Conservation (phyloP, 2,797 vertebrate species). For the Gorsachius magnificus region DNA sequence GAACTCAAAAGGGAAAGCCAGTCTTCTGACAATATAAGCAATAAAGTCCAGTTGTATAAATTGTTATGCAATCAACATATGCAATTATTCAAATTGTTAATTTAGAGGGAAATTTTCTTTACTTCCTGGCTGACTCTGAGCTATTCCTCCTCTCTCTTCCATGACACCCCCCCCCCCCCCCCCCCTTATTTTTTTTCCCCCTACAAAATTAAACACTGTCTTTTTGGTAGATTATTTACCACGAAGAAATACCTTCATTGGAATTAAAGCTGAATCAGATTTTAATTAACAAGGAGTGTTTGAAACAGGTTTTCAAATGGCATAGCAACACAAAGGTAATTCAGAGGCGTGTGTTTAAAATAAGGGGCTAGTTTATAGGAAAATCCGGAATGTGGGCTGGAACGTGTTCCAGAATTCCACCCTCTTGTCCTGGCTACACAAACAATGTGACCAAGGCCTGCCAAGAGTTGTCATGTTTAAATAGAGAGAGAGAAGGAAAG, state of each 20-base stretch:
- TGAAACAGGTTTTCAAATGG: conserved; percentile 47
- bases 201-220: background rate
- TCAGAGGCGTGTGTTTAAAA: conserved; percentile 63
- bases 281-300: conserved; percentile 39
- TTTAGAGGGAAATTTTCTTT: background rate
- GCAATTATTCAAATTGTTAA: background rate
- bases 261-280: conserved; percentile 20
- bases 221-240: conserved; percentile 23
- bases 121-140: background rate
- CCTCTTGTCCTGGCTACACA: conserved; percentile 67
- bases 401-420: conserved; percentile 67
- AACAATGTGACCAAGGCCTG: conserved; percentile 64
- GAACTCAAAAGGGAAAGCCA: background rate
- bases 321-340: conserved; percentile 61
- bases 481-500: conserved; percentile 55
- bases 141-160: background rate
- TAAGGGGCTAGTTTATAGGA: conserved; percentile 65
- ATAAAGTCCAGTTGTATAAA: background rate
- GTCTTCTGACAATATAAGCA: background rate
- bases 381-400: conserved; percentile 66
- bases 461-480: conserved; percentile 62
- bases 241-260: conserved; percentile 29
- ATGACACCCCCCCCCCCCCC: no score
- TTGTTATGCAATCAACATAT: background rate
- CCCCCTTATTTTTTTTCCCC: background rate